Evolutionary conservation across 2,113 vertebrate genomes (phyloP).

Genomic region (Bubalus kerabau): DNA sequence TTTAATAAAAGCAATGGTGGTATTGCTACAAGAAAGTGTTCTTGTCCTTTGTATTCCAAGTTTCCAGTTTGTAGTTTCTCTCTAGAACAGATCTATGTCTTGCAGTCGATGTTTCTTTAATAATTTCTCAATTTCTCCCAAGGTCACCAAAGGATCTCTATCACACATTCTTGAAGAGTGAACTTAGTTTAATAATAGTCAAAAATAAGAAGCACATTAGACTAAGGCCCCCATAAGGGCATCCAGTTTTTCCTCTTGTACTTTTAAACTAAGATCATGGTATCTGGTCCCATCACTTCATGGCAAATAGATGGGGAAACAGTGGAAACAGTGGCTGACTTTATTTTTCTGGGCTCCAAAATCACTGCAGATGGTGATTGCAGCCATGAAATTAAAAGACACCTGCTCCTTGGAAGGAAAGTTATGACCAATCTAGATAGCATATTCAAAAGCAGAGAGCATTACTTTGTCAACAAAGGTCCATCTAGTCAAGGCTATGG

Average conservation of each 20-base stretch:
- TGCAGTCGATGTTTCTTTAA: not conserved
- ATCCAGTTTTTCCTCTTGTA: not conserved
- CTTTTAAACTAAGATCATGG: not conserved
- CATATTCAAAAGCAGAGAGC: not conserved
- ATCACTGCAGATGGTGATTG: not conserved
- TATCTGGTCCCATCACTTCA: not conserved
- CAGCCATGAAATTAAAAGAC: not conserved
- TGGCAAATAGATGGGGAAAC: not conserved
- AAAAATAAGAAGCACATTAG: not conserved
- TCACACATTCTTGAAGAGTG: not conserved
- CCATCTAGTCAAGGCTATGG: not conserved
- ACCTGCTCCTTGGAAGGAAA: not conserved
- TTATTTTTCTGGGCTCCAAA: not conserved
- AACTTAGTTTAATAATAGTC: not conserved
- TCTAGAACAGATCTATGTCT: not conserved
- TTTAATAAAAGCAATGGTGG: not conserved
- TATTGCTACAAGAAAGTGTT: not conserved
- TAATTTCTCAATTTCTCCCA: not conserved
- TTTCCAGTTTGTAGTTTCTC: not conserved
- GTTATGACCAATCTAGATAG: not conserved
- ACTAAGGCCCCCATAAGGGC: not conserved
- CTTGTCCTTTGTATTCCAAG: not conserved
- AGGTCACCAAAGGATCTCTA: not conserved
- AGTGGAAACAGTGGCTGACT: not conserved
- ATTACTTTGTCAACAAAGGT: not conserved